phyloP scores from a whole-genome alignment of 2,797 vertebrate species.

The Manis crassicaudata region DNA sequence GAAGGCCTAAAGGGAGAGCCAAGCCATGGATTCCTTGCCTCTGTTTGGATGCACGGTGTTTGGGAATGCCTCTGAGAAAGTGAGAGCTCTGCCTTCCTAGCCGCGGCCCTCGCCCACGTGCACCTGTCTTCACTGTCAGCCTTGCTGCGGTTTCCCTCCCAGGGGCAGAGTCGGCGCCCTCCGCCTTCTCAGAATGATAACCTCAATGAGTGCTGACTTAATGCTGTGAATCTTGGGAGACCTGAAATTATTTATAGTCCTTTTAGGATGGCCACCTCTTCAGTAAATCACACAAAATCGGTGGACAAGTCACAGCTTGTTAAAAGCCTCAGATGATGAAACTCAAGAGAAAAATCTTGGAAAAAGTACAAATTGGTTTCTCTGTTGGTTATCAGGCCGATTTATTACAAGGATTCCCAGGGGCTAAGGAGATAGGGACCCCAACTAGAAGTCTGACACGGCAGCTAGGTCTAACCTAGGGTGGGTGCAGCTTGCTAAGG shows the following conservation, averaged over 20 bases:
- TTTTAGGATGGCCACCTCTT: background rate
- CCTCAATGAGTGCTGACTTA: background rate
- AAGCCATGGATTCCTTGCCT: background rate
- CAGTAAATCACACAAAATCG: background rate
- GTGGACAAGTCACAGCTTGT: conserved; percentile 15
- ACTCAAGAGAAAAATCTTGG: conserved; percentile 34
- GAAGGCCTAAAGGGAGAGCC: background rate
- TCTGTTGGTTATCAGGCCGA: background rate
- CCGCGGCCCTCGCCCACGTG: background rate
- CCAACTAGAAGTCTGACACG: conserved; percentile 16
- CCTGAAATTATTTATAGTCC: background rate
- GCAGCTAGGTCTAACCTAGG: background rate
- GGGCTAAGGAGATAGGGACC: conserved; percentile 21
- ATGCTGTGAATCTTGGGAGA: background rate
- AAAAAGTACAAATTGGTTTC: conserved; percentile 35
- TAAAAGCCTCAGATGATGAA: conserved; percentile 32
- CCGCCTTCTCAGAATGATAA: background rate
- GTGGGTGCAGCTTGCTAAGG: background rate
- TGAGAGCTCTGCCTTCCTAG: background rate
- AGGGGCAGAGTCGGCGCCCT: background rate
- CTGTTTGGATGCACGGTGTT: background rate
- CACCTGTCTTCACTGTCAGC: background rate
- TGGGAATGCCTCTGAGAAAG: background rate
- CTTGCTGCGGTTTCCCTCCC: background rate
- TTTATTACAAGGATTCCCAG: conserved; percentile 67